Percentiles rank a stretch among this genome's conserved stretches.
Evolutionary conservation across 2,888 invertebrate species (phyloP).

Genomic region (Homarus gammarus): DNA sequence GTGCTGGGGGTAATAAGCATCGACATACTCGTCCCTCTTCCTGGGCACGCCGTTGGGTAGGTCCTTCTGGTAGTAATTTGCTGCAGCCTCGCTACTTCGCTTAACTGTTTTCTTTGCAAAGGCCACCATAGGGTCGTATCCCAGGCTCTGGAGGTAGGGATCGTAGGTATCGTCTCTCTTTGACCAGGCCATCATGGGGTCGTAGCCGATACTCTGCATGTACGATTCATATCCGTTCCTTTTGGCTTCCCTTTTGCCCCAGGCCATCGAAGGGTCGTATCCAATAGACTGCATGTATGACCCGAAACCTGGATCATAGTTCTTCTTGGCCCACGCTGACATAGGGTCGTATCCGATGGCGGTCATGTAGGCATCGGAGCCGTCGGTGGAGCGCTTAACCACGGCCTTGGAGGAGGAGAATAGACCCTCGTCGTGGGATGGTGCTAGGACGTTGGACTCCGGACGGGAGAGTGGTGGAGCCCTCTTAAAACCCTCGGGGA

Average conservation of each 20-base stretch:
- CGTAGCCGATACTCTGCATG: slow-evolving; percentile 66
- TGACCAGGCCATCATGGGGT: slow-evolving; percentile 57
- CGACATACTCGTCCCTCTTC: slow-evolving; percentile 15
- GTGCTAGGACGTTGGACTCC: background rate
- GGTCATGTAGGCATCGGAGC: slow-evolving; percentile 38
- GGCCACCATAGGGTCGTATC: slow-evolving; percentile 40
- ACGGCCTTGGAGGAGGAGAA: slow-evolving; percentile 14
- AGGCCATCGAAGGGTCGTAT: slow-evolving; percentile 66
- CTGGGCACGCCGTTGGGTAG: background rate
- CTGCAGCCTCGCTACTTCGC: slow-evolving; percentile 32
- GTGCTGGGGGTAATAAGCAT: slow-evolving; percentile 19
- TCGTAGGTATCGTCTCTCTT: slow-evolving; percentile 37
- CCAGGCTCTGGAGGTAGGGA: slow-evolving; percentile 39
- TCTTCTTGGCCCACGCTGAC: slow-evolving; percentile 48
- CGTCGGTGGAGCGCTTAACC: slow-evolving; percentile 56
- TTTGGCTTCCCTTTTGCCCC: slow-evolving; percentile 47
- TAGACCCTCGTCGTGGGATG: no score
- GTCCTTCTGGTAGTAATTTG: background rate
- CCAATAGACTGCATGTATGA: slow-evolving; percentile 51
- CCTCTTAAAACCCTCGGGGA: slow-evolving; percentile 16
- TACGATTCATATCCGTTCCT: slow-evolving; percentile 53
- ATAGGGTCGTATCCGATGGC: slow-evolving; percentile 57
- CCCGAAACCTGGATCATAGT: slow-evolving; percentile 46
- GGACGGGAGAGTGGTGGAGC: background rate
- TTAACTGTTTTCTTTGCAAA: slow-evolving; percentile 42